Percentiles rank a stretch among this genome's conserved stretches.
Conservation (phyloP, 1,140 invertebrate genomes). For the Saxidomus purpurata region DNA sequence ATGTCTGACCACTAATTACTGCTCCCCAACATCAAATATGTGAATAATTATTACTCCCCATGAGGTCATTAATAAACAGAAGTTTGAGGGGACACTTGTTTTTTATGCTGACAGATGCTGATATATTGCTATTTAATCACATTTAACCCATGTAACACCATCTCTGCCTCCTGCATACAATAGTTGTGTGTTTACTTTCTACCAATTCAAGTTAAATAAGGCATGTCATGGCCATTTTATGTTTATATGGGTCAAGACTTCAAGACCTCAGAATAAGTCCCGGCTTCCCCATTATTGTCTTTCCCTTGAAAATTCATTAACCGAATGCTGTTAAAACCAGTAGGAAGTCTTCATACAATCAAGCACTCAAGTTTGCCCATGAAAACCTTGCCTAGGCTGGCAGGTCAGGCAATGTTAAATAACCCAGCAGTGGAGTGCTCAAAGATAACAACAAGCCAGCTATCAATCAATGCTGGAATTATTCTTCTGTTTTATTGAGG, state of each 20-base stretch:
- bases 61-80: slow-evolving; percentile 10
- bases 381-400: not conserved
- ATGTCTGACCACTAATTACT: slow-evolving; percentile 45
- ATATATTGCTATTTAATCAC: not conserved
- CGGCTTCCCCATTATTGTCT: too few species aligned
- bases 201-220: too few species aligned
- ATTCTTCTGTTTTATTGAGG: not conserved
- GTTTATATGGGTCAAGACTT: too few species aligned
- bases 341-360: not conserved
- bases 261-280: too few species aligned
- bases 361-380: not conserved
- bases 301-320: not conserved
- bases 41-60: slow-evolving; percentile 41
- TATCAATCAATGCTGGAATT: not conserved
- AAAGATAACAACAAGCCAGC: not conserved
- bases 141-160: not conserved
- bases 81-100: not conserved
- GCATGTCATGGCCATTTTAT: too few species aligned
- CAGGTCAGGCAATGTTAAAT: slow-evolving; percentile 17
- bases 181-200: too few species aligned
- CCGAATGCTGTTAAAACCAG: not conserved
- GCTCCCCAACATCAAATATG: slow-evolving; percentile 17
- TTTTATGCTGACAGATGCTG: not conserved
- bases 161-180: too few species aligned
- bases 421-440: not conserved